These are phyloP conservation scores for Entomobrya proxima DNA, from an alignment of 2,888 invertebrate genomes.

Conservation along the genomic window DNA sequence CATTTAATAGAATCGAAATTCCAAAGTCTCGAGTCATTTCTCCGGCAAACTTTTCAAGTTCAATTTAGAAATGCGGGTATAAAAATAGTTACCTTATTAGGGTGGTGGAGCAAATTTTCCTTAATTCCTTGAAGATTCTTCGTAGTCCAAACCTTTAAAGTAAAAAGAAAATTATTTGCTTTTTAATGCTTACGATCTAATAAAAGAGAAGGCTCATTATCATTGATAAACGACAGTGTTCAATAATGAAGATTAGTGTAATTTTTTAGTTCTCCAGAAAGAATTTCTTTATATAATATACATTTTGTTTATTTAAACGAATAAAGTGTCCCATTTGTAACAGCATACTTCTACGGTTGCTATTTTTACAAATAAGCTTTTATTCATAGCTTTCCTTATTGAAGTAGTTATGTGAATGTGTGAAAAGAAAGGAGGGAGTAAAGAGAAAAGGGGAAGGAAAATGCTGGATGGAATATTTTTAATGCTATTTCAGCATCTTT, in stretches of 20 bases:
- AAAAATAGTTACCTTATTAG: background rate
- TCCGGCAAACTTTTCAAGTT: background rate
- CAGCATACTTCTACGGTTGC: too few species aligned
- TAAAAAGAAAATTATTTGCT: background rate
- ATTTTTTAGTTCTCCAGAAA: background rate
- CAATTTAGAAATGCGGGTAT: background rate
- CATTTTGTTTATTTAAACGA: too few species aligned
- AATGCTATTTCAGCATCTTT: slow-evolving; percentile 40
- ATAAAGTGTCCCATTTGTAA: too few species aligned
- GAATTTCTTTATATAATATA: background rate
- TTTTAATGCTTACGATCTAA: background rate
- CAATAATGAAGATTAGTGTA: background rate
- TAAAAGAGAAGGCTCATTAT: slow-evolving; percentile 16
- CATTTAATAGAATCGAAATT: background rate
- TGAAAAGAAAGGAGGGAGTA: background rate
- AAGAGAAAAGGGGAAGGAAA: background rate
- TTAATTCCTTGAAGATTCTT: background rate
- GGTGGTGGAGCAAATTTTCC: background rate
- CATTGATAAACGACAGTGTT: background rate
- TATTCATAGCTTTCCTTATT: too few species aligned
- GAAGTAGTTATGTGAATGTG: too few species aligned
- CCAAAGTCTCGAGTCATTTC: slow-evolving; percentile 1
- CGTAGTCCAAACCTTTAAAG: background rate
- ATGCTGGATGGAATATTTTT: slow-evolving; percentile 13
- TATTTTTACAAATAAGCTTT: too few species aligned